Conservation (phyloP, 2,888 invertebrate genomes). For the Caenorhabditis japonica region DNA sequence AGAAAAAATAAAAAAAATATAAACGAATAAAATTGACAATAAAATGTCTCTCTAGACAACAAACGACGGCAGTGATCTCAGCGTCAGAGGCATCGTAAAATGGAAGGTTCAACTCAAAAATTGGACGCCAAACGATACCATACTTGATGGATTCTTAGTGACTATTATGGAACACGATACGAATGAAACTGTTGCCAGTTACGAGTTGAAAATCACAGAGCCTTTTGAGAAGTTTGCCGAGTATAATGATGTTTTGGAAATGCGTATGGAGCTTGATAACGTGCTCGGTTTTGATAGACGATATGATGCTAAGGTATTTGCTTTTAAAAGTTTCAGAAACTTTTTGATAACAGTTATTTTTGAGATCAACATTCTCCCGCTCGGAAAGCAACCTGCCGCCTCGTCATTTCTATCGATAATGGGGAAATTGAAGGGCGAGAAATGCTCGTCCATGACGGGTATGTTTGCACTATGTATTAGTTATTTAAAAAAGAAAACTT, state of each 20-base stretch:
- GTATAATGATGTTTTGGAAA: slow-evolving; percentile 21
- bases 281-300: slow-evolving; percentile 27
- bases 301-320: slow-evolving; percentile 31
- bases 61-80: slow-evolving; percentile 31
- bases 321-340: neutral
- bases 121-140: slow-evolving; percentile 20
- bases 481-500: neutral
- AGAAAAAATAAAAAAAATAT: neutral
- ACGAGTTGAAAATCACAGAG: slow-evolving; percentile 12
- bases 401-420: slow-evolving; percentile 27
- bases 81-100: slow-evolving; percentile 44
- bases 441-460: slow-evolving; percentile 35
- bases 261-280: slow-evolving; percentile 35
- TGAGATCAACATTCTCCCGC: slow-evolving; percentile 33
- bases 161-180: slow-evolving; percentile 34
- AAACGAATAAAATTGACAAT: slow-evolving; percentile 17
- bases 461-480: slow-evolving; percentile 7
- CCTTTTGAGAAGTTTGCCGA: slow-evolving; percentile 21
- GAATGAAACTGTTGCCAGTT: slow-evolving; percentile 20
- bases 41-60: slow-evolving; percentile 24
- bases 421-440: slow-evolving; percentile 22
- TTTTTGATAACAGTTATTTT: neutral
- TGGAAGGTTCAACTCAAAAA: slow-evolving; percentile 38
- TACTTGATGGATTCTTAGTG: slow-evolving; percentile 30
- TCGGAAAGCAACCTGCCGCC: slow-evolving; percentile 37